Percentiles rank a stretch among this genome's conserved stretches.
These are phyloP conservation scores for Jacana jacana DNA, from an alignment of 2,113 vertebrate species.

Conservation along the genomic window DNA sequence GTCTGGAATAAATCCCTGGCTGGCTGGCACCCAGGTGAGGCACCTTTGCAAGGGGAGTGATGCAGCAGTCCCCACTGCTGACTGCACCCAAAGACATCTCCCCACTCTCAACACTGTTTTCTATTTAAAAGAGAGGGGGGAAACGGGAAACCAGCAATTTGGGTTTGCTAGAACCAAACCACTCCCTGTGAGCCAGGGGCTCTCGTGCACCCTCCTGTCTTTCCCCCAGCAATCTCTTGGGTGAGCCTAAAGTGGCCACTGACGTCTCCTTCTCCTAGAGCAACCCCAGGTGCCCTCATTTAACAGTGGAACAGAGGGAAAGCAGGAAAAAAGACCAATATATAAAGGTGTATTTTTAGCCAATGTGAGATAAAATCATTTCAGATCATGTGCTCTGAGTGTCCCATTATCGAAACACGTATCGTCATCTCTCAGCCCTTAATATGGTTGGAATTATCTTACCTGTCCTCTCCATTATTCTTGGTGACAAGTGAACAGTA, in stretches of 20 bases:
- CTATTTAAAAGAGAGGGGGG: not conserved
- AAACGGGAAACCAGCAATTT: rapidly evolving
- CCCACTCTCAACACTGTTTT: rapidly evolving
- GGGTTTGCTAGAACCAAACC: not conserved
- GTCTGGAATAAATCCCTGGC: not conserved
- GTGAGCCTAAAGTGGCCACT: not conserved
- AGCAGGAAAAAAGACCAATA: not conserved
- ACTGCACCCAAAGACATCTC: rapidly evolving
- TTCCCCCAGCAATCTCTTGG: too few relatives aligned
- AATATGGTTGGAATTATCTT: slow-evolving; percentile 36
- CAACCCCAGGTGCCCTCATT: not conserved
- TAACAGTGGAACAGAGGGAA: not conserved
- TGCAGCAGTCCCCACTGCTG: not conserved
- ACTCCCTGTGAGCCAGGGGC: rapidly evolving
- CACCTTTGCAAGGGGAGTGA: rapidly evolving
- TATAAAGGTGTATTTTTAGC: not conserved
- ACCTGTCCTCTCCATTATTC: slow-evolving; percentile 43
- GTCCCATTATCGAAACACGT: not conserved
- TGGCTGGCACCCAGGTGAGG: not conserved
- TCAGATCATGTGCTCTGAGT: not conserved
- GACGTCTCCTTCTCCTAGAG: not conserved
- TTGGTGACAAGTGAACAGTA: slow-evolving; percentile 44
- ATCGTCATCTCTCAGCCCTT: not conserved
- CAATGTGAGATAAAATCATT: not conserved
- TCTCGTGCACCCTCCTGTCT: not conserved